Percentiles rank a stretch among this genome's conserved stretches.
These are phyloP conservation scores for Propithecus coquereli DNA, from an alignment of 2,113 vertebrate species.

Conservation along the genomic window DNA sequence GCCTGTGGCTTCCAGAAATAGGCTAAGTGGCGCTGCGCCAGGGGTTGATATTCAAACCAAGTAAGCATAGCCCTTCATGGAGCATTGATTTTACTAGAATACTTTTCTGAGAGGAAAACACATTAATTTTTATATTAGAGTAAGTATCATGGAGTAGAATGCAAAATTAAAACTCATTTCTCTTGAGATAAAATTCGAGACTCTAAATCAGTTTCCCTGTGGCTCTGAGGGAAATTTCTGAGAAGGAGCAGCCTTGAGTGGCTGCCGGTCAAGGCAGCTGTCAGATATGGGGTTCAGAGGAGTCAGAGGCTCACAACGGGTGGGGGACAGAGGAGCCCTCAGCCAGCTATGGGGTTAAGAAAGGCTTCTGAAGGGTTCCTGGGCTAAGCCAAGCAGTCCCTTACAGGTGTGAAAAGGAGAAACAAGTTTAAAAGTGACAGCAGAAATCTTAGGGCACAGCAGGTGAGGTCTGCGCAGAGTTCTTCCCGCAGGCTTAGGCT, in stretches of 20 bases:
- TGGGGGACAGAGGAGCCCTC: neutral
- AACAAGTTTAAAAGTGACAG: neutral
- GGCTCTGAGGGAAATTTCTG: neutral
- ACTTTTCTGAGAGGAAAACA: neutral
- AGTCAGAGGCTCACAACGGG: no score
- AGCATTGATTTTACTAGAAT: neutral
- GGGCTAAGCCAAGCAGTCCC: neutral
- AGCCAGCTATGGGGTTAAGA: neutral
- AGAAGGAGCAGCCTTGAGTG: neutral
- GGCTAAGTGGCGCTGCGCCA: no score
- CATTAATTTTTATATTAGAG: slow-evolving; percentile 3
- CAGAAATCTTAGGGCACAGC: neutral
- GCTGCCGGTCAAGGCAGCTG: neutral
- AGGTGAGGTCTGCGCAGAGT: no score
- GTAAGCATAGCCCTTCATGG: neutral
- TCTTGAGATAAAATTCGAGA: neutral
- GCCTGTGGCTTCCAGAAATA: neutral
- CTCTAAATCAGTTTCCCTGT: neutral
- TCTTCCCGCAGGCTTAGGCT: neutral
- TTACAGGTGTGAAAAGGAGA: neutral
- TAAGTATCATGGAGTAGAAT: neutral
- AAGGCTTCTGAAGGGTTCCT: neutral
- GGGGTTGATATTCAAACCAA: neutral
- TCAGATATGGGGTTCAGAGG: neutral
- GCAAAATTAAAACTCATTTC: neutral